Evolutionary conservation across 2,797 vertebrate species (phyloP).

Genomic region (Percopsis omiscomaycus): DNA sequence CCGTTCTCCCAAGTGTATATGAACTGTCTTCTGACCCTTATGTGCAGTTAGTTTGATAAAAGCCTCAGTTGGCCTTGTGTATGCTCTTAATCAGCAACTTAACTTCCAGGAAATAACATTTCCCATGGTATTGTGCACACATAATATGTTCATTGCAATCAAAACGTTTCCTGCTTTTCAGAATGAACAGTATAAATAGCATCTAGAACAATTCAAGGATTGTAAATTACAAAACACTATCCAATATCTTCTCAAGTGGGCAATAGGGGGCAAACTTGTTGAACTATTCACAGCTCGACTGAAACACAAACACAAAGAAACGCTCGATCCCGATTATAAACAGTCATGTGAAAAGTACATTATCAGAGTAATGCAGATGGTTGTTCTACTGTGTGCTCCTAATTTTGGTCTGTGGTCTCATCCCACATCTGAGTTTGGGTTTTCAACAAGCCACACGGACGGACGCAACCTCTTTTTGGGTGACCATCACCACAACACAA

Average conservation of each 20-base stretch:
- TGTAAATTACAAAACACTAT: constrained; percentile 55
- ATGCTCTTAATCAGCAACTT: constrained; percentile 35
- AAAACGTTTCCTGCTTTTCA: constrained; percentile 75
- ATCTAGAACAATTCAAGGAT: constrained; percentile 72
- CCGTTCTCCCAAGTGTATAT: constrained; percentile 7
- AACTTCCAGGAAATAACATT: constrained; percentile 61
- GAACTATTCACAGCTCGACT: constrained; percentile 29
- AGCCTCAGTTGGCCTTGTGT: constrained; percentile 29
- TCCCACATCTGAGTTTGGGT: constrained; percentile 67
- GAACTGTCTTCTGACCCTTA: constrained; percentile 32
- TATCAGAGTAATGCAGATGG: constrained; percentile 37
- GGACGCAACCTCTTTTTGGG: constrained; percentile 63
- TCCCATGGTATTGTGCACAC: constrained; percentile 61
- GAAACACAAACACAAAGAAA: constrained; percentile 24
- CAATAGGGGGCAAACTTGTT: constrained; percentile 53
- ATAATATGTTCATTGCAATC: constrained; percentile 64
- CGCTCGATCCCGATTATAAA: background rate
- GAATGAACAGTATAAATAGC: constrained; percentile 63
- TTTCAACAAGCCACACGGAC: constrained; percentile 64
- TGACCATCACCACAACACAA: constrained; percentile 63
- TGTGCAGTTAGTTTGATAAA: constrained; percentile 34
- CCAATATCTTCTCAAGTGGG: constrained; percentile 37
- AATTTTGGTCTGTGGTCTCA: constrained; percentile 70
- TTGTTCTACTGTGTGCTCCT: constrained; percentile 50
- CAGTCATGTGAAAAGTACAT: constrained; percentile 33